Evolutionary conservation across 2,113 vertebrate genomes (phyloP).

Genomic region (Sylvietta virens): DNA sequence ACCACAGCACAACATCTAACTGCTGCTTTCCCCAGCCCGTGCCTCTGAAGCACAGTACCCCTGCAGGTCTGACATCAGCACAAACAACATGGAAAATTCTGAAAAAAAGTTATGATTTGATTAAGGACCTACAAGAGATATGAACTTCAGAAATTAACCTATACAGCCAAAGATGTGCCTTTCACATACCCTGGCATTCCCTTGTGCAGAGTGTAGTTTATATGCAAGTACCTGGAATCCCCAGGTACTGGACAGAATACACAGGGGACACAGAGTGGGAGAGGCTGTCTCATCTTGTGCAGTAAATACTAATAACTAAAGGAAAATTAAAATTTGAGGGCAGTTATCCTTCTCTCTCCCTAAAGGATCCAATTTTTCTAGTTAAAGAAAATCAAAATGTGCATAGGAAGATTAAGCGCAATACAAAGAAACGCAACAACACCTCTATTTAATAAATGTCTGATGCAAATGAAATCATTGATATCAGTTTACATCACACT

Average conservation of each 20-base stretch:
- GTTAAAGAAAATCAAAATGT: background rate
- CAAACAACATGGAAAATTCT: background rate
- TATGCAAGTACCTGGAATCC: background rate
- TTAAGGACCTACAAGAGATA: background rate
- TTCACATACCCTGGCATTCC: background rate
- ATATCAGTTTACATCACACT: background rate
- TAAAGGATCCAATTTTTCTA: background rate
- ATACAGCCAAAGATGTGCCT: background rate
- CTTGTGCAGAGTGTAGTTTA: accelerated
- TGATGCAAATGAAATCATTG: background rate
- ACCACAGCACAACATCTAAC: background rate
- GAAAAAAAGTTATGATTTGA: background rate
- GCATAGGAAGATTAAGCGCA: background rate
- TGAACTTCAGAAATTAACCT: background rate
- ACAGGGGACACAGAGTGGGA: background rate
- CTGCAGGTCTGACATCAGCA: background rate
- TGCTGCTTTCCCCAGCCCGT: background rate
- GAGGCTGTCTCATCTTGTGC: background rate
- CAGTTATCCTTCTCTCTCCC: background rate
- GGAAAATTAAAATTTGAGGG: background rate
- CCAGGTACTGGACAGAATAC: background rate
- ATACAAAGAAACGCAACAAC: background rate
- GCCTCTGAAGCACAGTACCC: background rate
- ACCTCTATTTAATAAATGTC: background rate
- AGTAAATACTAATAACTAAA: background rate